Percentiles rank a stretch among this genome's conserved stretches.
These are phyloP conservation scores for Tetrapedia diversipes DNA, from an alignment of 2,888 invertebrate genomes.

Conservation along the genomic window DNA sequence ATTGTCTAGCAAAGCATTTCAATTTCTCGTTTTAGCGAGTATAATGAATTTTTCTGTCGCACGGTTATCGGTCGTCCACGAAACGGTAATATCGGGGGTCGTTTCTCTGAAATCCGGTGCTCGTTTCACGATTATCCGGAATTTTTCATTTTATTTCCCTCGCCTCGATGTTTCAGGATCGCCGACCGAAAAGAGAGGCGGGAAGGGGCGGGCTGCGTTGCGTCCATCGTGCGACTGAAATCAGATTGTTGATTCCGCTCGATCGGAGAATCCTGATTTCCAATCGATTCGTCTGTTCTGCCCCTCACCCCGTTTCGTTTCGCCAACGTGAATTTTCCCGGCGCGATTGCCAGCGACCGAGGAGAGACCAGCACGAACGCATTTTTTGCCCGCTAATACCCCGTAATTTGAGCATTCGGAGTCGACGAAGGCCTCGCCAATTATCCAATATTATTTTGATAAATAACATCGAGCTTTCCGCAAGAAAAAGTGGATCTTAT, in stretches of 20 bases:
- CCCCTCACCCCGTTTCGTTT: no score
- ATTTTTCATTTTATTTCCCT: constrained; percentile 28
- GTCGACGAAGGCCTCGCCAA: neutral
- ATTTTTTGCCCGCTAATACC: neutral
- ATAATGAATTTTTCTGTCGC: constrained; percentile 26
- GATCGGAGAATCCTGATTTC: constrained; percentile 9
- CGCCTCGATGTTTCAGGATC: constrained; percentile 2
- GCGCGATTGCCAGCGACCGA: neutral
- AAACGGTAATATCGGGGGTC: neutral
- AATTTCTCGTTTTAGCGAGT: constrained; percentile 12
- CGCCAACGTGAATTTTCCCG: neutral
- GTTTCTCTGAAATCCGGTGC: constrained; percentile 8
- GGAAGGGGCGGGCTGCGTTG: neutral
- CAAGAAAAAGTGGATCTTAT: no score
- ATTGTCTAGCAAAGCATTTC: neutral
- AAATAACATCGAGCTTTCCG: no score
- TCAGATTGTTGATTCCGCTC: constrained; percentile 22
- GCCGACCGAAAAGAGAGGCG: neutral
- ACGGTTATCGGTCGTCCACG: neutral
- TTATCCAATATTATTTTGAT: neutral
- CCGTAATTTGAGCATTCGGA: neutral
- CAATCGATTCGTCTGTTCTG: neutral
- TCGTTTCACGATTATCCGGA: constrained; percentile 6
- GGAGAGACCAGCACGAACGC: neutral
- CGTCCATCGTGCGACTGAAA: constrained; percentile 12